A percentile compares a stretch with the other conserved stretches of the same genome.
phyloP scores from a whole-genome alignment of 2,113 vertebrate species.

The Balaenoptera acutorostrata region DNA sequence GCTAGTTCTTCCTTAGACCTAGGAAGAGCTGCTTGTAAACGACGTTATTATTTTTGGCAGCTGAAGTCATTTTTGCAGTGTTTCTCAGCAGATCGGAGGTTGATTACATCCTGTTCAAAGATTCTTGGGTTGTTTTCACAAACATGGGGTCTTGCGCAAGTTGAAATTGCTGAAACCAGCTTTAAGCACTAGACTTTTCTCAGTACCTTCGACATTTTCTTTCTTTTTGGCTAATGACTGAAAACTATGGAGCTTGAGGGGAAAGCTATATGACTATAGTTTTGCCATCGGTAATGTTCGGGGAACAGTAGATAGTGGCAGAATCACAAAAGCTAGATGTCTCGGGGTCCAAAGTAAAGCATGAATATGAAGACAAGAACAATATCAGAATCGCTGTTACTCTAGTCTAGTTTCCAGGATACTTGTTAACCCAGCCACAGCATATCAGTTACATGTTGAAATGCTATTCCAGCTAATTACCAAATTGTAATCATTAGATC shows the following conservation, averaged over 20 bases:
- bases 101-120: conserved; percentile 81
- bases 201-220: background rate
- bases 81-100: conserved; percentile 76
- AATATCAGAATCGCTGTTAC: background rate
- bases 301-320: background rate
- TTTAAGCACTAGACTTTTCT: conserved; percentile 44
- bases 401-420: background rate
- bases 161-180: conserved; percentile 60
- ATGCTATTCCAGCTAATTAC: background rate
- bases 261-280: background rate
- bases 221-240: background rate
- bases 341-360: background rate
- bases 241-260: conserved; percentile 21
- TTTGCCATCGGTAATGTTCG: background rate
- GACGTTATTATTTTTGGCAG: conserved; percentile 79
- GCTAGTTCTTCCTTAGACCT: conserved; percentile 67
- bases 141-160: conserved; percentile 68
- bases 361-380: background rate
- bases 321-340: background rate
- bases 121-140: conserved; percentile 72
- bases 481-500: background rate
- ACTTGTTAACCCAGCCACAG: background rate
- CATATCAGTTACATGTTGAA: background rate
- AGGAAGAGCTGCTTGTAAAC: conserved; percentile 74
- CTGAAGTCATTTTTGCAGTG: conserved; percentile 73